Percentiles rank a stretch among this genome's conserved stretches.
Conservation (phyloP, 2,797 vertebrate genomes). For the Enteromius unitaeniatus region DNA sequence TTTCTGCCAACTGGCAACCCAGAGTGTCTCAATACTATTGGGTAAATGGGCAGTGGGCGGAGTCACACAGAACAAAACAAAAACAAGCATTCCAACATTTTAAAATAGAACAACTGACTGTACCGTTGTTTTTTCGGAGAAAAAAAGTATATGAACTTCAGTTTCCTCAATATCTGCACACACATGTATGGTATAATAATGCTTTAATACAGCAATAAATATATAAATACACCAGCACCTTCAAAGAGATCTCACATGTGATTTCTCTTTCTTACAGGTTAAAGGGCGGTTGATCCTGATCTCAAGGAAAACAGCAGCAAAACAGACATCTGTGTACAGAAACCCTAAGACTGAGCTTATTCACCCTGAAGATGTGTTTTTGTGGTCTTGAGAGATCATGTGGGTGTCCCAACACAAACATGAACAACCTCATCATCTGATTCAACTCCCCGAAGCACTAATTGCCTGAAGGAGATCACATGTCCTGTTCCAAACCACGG, state of each 20-base stretch:
- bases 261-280: slow-evolving; percentile 3
- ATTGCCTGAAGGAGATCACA: slow-evolving; percentile 71
- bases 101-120: not conserved
- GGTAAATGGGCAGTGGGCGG: not conserved
- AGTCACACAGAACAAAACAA: not conserved
- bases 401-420: slow-evolving; percentile 60
- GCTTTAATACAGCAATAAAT: not conserved
- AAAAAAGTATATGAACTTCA: not conserved
- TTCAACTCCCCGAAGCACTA: slow-evolving; percentile 66
- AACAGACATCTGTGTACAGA: not conserved
- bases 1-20: not conserved
- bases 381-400: slow-evolving; percentile 65
- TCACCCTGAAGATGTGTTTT: slow-evolving; percentile 8
- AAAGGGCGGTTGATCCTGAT: not conserved
- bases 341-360: not conserved
- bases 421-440: slow-evolving; percentile 61
- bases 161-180: not conserved
- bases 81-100: not conserved
- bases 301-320: not conserved
- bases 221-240: not conserved
- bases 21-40: not conserved
- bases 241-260: not conserved
- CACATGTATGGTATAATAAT: not conserved
- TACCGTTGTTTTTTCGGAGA: not conserved
- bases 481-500: slow-evolving; percentile 64